These are phyloP conservation scores for Pantherophis vulpinus DNA, from an alignment of 2,797 vertebrate species.

Conservation along the genomic window DNA sequence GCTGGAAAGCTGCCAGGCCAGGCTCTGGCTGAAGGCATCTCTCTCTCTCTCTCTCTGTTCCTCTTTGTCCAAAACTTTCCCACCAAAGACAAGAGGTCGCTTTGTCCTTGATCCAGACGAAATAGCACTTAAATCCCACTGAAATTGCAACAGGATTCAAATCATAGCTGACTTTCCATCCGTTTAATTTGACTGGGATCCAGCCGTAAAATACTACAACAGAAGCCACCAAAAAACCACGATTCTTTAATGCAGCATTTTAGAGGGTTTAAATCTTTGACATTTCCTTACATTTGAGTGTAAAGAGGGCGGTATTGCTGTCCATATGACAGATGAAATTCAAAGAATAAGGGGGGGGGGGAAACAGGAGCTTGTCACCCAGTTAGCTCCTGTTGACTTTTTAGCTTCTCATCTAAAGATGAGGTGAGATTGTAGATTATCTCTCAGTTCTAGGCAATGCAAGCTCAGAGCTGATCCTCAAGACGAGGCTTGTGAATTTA, in stretches of 20 bases:
- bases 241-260: background rate
- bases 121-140: background rate
- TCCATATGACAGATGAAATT: background rate
- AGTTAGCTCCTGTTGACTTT: background rate
- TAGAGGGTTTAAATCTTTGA: background rate
- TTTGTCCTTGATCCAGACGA: background rate
- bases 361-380: background rate
- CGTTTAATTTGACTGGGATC: background rate
- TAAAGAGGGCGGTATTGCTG: background rate
- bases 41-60: background rate
- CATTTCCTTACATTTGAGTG: background rate
- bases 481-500: background rate
- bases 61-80: slow-evolving; percentile 1
- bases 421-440: background rate
- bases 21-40: background rate
- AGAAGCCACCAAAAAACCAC: background rate
- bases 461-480: background rate
- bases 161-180: background rate
- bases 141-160: background rate
- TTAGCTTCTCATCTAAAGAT: background rate
- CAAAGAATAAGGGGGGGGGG: background rate
- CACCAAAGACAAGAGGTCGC: background rate
- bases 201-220: background rate
- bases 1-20: background rate
- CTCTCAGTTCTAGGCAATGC: background rate